Percentiles rank a stretch among this genome's conserved stretches.
These are phyloP conservation scores for Onychomys torridus DNA, from an alignment of 2,797 vertebrate genomes.

Conservation along the genomic window DNA sequence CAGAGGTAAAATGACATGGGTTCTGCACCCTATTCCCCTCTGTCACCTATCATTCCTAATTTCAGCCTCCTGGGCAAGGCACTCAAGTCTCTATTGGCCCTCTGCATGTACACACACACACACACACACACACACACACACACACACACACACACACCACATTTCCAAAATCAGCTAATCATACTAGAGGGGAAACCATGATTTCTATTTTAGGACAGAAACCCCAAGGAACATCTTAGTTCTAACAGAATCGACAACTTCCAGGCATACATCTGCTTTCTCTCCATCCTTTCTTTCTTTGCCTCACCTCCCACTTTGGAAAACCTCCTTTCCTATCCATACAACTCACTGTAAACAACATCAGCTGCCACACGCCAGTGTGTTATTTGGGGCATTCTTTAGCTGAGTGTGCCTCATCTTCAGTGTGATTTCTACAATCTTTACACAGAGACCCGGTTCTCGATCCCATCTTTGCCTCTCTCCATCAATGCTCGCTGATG, in stretches of 20 bases:
- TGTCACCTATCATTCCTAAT: background rate
- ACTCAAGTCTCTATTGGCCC: background rate
- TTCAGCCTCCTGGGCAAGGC: background rate
- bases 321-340: background rate
- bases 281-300: background rate
- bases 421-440: background rate
- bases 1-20: background rate
- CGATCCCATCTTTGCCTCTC: background rate
- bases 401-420: background rate
- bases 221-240: background rate
- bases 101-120: background rate
- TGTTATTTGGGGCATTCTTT: background rate
- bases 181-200: background rate
- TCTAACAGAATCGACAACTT: background rate
- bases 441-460: background rate
- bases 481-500: background rate
- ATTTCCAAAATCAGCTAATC: background rate
- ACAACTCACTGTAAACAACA: fast-evolving
- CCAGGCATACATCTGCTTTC: background rate
- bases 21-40: fast-evolving
- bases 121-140: background rate
- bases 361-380: background rate
- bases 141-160: background rate
- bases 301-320: background rate
- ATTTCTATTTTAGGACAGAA: background rate